Base-by-base conservation (phyloP, 2,797 vertebrate genomes). In the Acanthopagrus latus region DNA sequence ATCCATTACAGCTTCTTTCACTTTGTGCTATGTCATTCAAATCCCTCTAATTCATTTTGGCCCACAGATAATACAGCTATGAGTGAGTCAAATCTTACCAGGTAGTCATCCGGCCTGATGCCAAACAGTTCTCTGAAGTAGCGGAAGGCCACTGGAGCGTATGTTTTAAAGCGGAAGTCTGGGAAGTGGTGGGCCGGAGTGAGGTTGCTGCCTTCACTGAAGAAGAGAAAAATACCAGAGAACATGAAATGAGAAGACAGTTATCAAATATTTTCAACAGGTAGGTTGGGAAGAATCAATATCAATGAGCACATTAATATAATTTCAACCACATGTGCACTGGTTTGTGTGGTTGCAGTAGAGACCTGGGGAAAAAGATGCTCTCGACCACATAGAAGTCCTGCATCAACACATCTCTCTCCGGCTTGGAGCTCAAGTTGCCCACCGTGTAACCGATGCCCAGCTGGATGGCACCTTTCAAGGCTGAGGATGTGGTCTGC, bases 301-400 rank as follows among this genome's bases (percentile, higher is more conserved):
- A 38, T 38, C 38, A 10, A 38, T 10, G 38, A 38, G 9, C 38
- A 23, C 20, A 41, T 44, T n/a, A 23, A 78, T 74, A 87, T 73
- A 14, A 25, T 43, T 38, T 44, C 25, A 20, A 48, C 5, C 46
- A 20, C 25, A 33, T 29, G 48, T 54, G n/a, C 13, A 64, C 64
- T 2, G 18, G 7, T 59, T 41, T 77, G 38, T 67, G 20, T 59
- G 46, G 54, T 7, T 77, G 54, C 47, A 78, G 47, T 33, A 3
- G 23, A 78, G 38, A 98, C 97, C 97, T 98, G 74, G 98, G 98
- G 85, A 99, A 99, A 90, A 99, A 99, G 88, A 99, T 99, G 94
- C 97, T 99, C 88, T 99, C 98, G 81, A 99, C 98, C 71, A 99
- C 98, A 0, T 99, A 99, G 93, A 99, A 99, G 89, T 99, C 98